phyloP scores from a whole-genome alignment of 2,797 vertebrate species.

The Psittacula echo region DNA sequence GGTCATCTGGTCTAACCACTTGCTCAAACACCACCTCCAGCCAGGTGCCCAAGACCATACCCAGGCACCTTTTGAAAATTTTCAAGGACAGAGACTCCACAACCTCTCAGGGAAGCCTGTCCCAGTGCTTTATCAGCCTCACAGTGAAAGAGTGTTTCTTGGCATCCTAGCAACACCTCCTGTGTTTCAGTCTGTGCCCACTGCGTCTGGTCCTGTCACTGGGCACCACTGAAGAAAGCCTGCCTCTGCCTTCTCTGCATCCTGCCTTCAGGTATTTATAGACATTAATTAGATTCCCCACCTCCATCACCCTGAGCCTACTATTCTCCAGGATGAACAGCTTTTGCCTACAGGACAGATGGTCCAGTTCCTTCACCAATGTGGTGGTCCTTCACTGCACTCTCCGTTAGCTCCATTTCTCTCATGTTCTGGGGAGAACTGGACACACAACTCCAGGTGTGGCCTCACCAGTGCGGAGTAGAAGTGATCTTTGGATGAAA shows the following conservation, averaged over 20 bases:
- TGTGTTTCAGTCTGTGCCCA: neutral
- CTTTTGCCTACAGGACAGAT: neutral
- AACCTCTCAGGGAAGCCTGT: neutral
- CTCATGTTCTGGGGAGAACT: neutral
- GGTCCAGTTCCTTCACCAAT: neutral
- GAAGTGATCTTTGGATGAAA: neutral
- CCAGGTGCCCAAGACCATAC: neutral
- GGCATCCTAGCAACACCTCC: fast-evolving
- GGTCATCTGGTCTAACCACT: neutral
- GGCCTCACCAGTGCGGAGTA: neutral
- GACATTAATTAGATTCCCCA: neutral
- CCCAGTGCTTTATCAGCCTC: fast-evolving
- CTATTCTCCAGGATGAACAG: neutral
- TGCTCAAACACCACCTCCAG: neutral
- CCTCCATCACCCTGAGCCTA: neutral
- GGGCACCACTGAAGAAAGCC: neutral
- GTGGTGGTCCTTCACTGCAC: neutral
- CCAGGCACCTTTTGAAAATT: neutral
- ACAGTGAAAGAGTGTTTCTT: neutral
- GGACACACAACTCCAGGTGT: neutral
- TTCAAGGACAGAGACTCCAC: neutral
- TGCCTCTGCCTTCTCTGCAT: neutral
- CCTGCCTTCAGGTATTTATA: neutral
- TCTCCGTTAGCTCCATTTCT: neutral
- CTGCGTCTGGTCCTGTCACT: neutral